Conservation (phyloP, 2,113 vertebrate genomes). For the Actenoides hombroni region DNA sequence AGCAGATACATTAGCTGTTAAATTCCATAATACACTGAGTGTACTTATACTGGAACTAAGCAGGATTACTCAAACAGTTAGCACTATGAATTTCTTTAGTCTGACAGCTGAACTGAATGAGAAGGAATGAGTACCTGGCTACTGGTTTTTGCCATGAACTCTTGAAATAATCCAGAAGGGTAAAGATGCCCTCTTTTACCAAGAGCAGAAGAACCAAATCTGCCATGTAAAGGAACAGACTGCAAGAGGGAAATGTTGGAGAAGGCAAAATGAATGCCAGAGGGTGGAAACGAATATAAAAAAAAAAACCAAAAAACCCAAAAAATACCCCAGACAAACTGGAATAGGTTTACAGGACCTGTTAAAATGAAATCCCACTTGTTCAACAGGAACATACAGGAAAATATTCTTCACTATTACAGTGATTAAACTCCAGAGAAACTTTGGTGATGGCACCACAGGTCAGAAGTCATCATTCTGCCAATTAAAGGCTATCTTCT, state of each 20-base stretch:
- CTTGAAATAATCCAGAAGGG: background rate
- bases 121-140: background rate
- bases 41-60: background rate
- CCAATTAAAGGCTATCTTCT: background rate
- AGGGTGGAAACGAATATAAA: background rate
- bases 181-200: background rate
- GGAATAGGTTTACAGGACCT: background rate
- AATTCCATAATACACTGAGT: background rate
- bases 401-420: background rate
- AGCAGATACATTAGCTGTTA: background rate
- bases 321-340: background rate
- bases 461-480: background rate
- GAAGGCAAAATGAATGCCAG: background rate
- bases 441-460: background rate
- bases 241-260: background rate
- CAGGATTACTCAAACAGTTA: background rate
- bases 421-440: background rate
- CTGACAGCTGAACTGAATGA: background rate
- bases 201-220: background rate
- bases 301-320: too few relatives aligned
- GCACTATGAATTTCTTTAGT: background rate
- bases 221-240: accelerated
- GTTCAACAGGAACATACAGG: background rate
- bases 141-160: accelerated
- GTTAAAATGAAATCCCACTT: background rate